A percentile compares a stretch with the other conserved stretches of the same genome.
These are phyloP conservation scores for Drosophila monieri DNA, from an alignment of 2,888 invertebrate genomes.

Conservation along the genomic window DNA sequence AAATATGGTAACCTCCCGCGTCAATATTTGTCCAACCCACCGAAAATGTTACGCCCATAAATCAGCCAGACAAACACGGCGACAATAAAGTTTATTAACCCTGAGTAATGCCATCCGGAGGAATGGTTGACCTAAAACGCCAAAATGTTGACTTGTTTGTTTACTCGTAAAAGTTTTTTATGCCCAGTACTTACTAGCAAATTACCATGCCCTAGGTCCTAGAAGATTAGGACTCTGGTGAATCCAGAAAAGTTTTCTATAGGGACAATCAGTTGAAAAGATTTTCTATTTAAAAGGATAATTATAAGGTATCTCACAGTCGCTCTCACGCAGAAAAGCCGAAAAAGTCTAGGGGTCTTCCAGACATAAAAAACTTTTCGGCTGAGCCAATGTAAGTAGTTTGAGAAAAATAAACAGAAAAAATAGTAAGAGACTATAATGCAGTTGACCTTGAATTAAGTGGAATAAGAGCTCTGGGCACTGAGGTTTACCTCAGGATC, in stretches of 20 bases:
- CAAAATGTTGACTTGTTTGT: slow-evolving; percentile 55
- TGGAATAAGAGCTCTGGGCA: background rate
- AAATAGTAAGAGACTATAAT: slow-evolving; percentile 4
- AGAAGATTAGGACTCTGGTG: background rate
- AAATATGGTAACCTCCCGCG: slow-evolving; percentile 54
- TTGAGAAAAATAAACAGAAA: background rate
- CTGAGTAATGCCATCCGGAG: slow-evolving; percentile 52
- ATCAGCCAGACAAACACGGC: slow-evolving; percentile 70
- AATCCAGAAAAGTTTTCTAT: background rate
- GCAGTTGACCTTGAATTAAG: slow-evolving; percentile 26
- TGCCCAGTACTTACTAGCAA: slow-evolving; percentile 1
- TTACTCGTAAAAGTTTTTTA: slow-evolving; percentile 46
- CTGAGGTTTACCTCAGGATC: slow-evolving; percentile 6
- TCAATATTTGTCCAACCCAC: slow-evolving; percentile 64
- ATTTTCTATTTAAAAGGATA: background rate
- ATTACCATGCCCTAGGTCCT: slow-evolving; percentile 3
- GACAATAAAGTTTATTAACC: slow-evolving; percentile 49
- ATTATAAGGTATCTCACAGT: slow-evolving; percentile 6
- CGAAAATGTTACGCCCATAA: slow-evolving; percentile 58
- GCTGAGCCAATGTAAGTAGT: background rate
- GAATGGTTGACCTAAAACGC: slow-evolving; percentile 35
- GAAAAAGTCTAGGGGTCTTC: background rate
- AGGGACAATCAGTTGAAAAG: background rate
- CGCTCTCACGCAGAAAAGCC: background rate
- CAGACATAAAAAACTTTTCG: slow-evolving; percentile 23